phyloP scores from a whole-genome alignment of 2,113 vertebrate genomes.

The Mirounga angustirostris region DNA sequence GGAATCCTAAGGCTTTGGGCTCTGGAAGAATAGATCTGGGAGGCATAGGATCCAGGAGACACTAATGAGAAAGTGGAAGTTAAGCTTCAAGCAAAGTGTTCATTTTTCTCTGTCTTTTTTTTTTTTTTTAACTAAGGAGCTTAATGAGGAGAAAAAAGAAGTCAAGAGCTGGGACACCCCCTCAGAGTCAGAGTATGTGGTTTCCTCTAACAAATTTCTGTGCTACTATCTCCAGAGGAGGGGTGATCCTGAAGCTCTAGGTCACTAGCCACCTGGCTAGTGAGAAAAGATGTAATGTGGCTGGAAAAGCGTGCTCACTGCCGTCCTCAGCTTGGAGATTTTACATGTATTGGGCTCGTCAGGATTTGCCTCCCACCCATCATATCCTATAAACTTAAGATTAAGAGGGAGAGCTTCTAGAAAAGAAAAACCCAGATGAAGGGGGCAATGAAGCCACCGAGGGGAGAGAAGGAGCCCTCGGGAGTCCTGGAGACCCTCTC shows the following conservation, averaged over 20 bases:
- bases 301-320: background rate
- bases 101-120: background rate
- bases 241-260: background rate
- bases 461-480: background rate
- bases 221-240: background rate
- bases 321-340: background rate
- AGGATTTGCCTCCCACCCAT: background rate
- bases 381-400: background rate
- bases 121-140: background rate
- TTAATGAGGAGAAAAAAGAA: background rate
- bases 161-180: background rate
- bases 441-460: background rate
- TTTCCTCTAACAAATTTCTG: background rate
- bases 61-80: background rate
- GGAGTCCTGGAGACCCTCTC: background rate
- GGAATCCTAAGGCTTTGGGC: background rate
- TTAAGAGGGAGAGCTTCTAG: background rate
- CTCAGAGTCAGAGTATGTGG: background rate
- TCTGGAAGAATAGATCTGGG: background rate
- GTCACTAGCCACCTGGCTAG: background rate
- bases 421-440: background rate
- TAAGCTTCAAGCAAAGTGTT: background rate
- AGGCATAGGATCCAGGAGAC: background rate
- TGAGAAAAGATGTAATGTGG: background rate
- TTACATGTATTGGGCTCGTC: background rate